phyloP scores from a whole-genome alignment of 2,797 vertebrate species.

The Geotrypetes seraphini region DNA sequence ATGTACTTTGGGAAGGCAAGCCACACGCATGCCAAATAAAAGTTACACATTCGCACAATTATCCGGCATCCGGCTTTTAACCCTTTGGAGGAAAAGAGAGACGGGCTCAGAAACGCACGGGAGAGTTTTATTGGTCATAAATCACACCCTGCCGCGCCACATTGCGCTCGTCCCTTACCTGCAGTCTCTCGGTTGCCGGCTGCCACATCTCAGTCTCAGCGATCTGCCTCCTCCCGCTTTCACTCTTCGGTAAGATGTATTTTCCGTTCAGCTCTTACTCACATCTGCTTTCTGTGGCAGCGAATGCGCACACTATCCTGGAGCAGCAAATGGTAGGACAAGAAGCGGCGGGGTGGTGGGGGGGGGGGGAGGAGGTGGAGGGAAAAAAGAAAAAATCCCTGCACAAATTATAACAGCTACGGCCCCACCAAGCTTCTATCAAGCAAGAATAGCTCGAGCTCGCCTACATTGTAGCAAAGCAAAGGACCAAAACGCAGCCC shows the following conservation, averaged over 20 bases:
- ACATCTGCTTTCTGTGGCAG: slow-evolving; percentile 51
- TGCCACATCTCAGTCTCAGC: slow-evolving; percentile 79
- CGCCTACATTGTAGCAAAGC: not conserved
- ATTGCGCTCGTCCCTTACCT: slow-evolving; percentile 53
- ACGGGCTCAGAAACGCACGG: no score
- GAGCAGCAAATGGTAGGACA: not conserved
- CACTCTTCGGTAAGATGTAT: slow-evolving; percentile 34
- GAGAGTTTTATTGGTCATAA: no score
- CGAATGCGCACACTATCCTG: not conserved
- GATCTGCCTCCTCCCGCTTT: slow-evolving; percentile 29
- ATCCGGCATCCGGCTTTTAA: no score
- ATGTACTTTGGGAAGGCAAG: not conserved
- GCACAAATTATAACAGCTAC: no score
- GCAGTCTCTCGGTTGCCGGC: slow-evolving; percentile 89
- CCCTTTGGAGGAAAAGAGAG: no score
- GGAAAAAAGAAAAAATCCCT: not conserved
- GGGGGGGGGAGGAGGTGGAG: not conserved
- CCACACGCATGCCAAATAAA: not conserved
- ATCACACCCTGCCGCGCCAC: no score
- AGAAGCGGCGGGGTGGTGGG: not conserved
- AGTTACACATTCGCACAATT: not conserved
- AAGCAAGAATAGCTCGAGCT: no score
- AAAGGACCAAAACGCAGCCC: no score
- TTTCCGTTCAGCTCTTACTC: slow-evolving; percentile 40
- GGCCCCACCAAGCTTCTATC: no score